Conservation (phyloP, 1,140 invertebrate species). For the Octopus sinensis region DNA sequence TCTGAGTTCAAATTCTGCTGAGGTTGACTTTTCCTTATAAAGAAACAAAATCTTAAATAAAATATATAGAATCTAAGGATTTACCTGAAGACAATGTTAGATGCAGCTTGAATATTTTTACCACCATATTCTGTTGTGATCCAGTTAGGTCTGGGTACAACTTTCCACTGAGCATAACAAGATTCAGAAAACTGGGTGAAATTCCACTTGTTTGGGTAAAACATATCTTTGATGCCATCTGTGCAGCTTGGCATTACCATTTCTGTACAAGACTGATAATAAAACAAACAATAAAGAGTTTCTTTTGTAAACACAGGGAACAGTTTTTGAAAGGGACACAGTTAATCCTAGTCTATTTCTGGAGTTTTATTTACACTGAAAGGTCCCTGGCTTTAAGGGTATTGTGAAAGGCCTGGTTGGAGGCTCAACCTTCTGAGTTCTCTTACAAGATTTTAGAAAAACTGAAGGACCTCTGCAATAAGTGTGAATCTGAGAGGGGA, state of each 20-base stretch:
- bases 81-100: conserved; percentile 77
- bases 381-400: no score
- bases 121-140: conserved; percentile 79
- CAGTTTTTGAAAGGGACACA: no score
- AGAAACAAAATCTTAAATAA: not conserved
- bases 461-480: no score
- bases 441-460: no score
- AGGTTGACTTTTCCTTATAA: not conserved
- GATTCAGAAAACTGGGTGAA: conserved; percentile 62
- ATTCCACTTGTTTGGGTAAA: conserved; percentile 75
- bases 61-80: not conserved
- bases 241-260: conserved; percentile 92
- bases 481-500: no score
- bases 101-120: conserved; percentile 65
- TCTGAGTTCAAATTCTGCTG: no score
- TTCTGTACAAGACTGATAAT: conserved; percentile 75
- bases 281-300: conserved; percentile 1
- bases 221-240: conserved; percentile 78
- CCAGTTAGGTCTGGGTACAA: conserved; percentile 68
- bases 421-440: no score
- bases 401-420: no score
- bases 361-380: no score
- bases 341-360: no score
- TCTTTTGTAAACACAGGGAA: no score
- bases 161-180: conserved; percentile 66